phyloP scores from a whole-genome alignment of 2,797 vertebrate genomes.

The Steatocranus sp. region DNA sequence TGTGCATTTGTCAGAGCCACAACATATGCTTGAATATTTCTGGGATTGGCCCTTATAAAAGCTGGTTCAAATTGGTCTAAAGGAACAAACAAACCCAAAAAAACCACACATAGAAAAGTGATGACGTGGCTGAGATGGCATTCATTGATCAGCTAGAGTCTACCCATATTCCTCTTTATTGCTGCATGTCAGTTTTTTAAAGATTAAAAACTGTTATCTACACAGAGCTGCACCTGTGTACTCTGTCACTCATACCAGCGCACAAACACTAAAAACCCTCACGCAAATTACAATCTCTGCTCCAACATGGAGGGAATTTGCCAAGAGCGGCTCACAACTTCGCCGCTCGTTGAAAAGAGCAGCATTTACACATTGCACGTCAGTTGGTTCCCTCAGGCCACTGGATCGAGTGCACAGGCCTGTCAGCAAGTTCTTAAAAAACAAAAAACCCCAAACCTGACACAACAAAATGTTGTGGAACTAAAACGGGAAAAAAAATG shows the following conservation, averaged over 20 bases:
- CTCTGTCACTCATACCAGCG: slow-evolving; percentile 3
- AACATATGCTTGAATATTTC: not conserved
- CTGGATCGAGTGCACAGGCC: not conserved
- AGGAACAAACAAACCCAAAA: not conserved
- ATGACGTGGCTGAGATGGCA: not conserved
- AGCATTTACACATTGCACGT: not conserved
- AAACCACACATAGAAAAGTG: not conserved
- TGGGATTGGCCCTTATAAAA: not conserved
- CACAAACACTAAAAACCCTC: not conserved
- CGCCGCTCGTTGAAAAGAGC: not conserved
- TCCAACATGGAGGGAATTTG: slow-evolving; percentile 6
- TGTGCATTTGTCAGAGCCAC: not conserved
- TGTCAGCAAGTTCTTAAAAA: not conserved
- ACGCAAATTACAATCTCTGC: slow-evolving; percentile 23
- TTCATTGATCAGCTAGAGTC: not conserved
- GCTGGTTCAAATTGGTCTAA: not conserved
- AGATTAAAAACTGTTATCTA: not conserved
- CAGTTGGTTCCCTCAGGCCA: slow-evolving; percentile 9
- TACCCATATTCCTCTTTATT: not conserved
- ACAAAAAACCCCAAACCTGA: not conserved
- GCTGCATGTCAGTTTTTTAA: not conserved
- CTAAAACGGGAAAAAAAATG: not conserved
- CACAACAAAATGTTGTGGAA: not conserved
- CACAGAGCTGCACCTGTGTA: slow-evolving; percentile 3
- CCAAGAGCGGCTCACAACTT: slow-evolving; percentile 11